Base-by-base conservation (phyloP, 2,888 invertebrate genomes). In the Alloscopus bannaensis region DNA sequence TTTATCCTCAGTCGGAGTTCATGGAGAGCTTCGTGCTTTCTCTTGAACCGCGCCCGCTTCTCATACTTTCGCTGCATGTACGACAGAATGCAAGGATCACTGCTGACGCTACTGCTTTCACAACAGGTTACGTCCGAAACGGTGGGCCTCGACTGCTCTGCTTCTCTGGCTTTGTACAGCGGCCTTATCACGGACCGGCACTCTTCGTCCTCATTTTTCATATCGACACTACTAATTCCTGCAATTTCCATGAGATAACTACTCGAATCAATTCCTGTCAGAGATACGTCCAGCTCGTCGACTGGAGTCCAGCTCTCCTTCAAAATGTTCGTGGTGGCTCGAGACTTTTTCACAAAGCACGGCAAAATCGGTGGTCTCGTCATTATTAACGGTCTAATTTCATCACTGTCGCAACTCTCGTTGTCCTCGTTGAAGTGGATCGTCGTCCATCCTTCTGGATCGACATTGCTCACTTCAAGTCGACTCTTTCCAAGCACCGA, bases 41-140 rank as follows among this genome's bases (percentile, higher is more conserved):
- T 24, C 22, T 29, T 24, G 3, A 28, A 16, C 22, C 65, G 29
- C 4, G 64, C 70, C n/a, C 64, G 22, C 16, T 64, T 62, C 36
- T 77, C 78, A 40, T 78, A 78, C 29, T 78, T 69, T 3, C 24
- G 42, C 22, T 70, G 69, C 55, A 77, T 52, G 13, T 16, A 29
- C 1, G 77, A 55, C 20, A 77, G 24, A 13, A 77, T 59, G 8
- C 60, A 55, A 4, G 59, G 22, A 4, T 62, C 42, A 31, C 69
- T 69, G 52, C 60, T 57, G 3, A 36, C 55, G 28, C 13, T 66
- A 22, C 65, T 24, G 26, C 47, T 26, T 47, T n/a, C 47, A 47
- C 8, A 6, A 11, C 18, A 18, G n/a, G n/a, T 47, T 47, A 47
- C 36, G 36, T 13, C 36, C 6, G 36, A 36, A n/a, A n/a, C n/a